A percentile compares a stretch with the other conserved stretches of the same genome.
phyloP scores from a whole-genome alignment of 1,140 invertebrate genomes.

The Chrysopa pallens region DNA sequence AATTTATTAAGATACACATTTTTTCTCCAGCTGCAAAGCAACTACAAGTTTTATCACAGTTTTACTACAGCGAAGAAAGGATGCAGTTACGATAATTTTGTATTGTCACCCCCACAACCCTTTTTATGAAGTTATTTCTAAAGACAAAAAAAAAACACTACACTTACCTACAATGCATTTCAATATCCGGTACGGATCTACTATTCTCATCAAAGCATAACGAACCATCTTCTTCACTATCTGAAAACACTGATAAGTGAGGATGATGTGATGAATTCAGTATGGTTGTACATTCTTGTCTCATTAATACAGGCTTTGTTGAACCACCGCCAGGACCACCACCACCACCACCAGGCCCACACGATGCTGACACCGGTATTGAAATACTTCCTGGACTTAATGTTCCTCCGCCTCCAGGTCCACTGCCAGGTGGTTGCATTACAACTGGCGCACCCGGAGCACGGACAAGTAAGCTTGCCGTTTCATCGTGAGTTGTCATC shows the following conservation, averaged over 20 bases:
- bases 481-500: slow-evolving; percentile 55
- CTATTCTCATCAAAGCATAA: slow-evolving; percentile 40
- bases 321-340: slow-evolving; percentile 13
- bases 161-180: slow-evolving; percentile 51
- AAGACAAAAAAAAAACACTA: no score
- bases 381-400: neutral
- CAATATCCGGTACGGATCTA: slow-evolving; percentile 76
- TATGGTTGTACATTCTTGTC: slow-evolving; percentile 64
- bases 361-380: no score
- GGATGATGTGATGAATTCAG: slow-evolving; percentile 47
- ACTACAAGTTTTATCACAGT: no score
- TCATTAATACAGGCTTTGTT: slow-evolving; percentile 57
- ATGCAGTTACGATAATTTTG: no score
- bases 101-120: no score
- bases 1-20: no score
- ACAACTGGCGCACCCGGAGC: slow-evolving; percentile 17
- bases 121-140: no score
- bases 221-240: slow-evolving; percentile 55
- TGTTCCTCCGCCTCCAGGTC: neutral
- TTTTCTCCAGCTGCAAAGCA: no score
- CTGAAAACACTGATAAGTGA: slow-evolving; percentile 54
- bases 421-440: neutral
- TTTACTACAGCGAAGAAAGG: no score
- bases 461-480: slow-evolving; percentile 48
- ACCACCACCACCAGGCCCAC: slow-evolving; percentile 1